phyloP scores from a whole-genome alignment of 2,797 vertebrate species.

The Nannoperca australis region DNA sequence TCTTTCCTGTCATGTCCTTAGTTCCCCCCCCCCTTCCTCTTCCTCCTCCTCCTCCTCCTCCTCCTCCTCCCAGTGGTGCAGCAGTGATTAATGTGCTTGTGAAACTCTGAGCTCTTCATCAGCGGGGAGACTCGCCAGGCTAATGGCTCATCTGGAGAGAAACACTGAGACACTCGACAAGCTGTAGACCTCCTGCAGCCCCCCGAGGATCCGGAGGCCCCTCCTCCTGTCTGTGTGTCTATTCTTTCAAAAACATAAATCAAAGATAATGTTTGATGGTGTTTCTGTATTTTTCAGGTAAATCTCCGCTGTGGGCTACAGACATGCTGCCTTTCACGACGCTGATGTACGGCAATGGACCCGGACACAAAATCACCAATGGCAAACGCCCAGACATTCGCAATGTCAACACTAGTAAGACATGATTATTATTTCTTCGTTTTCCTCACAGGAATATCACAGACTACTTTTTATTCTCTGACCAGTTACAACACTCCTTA shows the following conservation, averaged over 20 bases:
- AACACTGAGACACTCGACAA: slow-evolving; percentile 59
- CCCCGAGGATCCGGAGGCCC: slow-evolving; percentile 32
- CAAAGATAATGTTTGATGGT: slow-evolving; percentile 5
- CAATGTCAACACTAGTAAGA: slow-evolving; percentile 83
- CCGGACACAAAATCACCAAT: slow-evolving; percentile 77
- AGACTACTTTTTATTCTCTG: background rate
- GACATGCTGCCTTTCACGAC: slow-evolving; percentile 84
- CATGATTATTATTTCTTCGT: background rate
- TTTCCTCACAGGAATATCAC: background rate
- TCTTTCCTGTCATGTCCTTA: slow-evolving; percentile 36
- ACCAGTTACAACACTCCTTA: background rate
- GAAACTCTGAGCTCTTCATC: slow-evolving; percentile 77
- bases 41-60: slow-evolving; percentile 33
- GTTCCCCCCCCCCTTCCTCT: slow-evolving; percentile 27
- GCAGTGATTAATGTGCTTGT: slow-evolving; percentile 76
- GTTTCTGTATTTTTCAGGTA: slow-evolving; percentile 73
- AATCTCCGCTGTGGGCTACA: slow-evolving; percentile 81
- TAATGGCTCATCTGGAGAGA: slow-evolving; percentile 78
- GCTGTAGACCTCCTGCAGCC: slow-evolving; percentile 47
- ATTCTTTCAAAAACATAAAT: slow-evolving; percentile 14
- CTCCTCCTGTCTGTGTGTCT: slow-evolving; percentile 1
- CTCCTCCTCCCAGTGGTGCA: slow-evolving; percentile 44
- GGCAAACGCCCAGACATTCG: slow-evolving; percentile 81
- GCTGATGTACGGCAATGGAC: slow-evolving; percentile 86
- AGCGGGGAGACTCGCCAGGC: slow-evolving; percentile 58